Evolutionary conservation across 2,113 vertebrate genomes (phyloP).

Genomic region (Naja naja): DNA sequence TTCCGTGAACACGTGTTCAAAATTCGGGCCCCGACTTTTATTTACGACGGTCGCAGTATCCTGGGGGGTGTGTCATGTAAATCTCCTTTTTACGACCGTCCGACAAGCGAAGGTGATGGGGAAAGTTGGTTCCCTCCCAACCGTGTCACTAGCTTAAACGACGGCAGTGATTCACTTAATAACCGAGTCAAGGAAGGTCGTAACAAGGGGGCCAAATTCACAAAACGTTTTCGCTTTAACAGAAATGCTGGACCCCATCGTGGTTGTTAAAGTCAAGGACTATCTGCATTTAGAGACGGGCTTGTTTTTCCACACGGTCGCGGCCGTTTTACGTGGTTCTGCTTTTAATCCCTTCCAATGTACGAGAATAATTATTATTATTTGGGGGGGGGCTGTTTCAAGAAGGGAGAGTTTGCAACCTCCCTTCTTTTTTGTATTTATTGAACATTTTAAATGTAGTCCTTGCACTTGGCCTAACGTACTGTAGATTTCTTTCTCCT

Average conservation of each 20-base stretch:
- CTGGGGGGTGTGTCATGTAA: no score
- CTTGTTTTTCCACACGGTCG: neutral
- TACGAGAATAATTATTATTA: neutral
- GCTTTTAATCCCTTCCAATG: neutral
- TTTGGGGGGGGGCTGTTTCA: constrained; percentile 34
- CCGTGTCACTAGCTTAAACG: no score
- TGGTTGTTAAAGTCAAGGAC: neutral
- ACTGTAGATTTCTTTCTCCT: constrained; percentile 28
- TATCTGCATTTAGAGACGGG: neutral
- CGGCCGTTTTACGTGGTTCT: neutral
- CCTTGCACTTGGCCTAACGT: constrained; percentile 30
- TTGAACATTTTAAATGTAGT: constrained; percentile 51
- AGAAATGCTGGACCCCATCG: no score
- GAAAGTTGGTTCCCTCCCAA: no score
- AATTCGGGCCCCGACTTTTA: neutral
- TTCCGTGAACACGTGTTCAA: fast-evolving
- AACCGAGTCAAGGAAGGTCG: no score
- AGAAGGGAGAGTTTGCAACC: neutral
- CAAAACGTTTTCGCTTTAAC: no score
- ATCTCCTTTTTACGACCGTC: no score
- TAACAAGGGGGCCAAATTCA: no score
- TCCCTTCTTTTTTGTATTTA: constrained; percentile 41
- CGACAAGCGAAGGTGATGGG: no score
- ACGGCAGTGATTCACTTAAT: no score
- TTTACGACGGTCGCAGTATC: no score